Conservation (phyloP, 2,113 vertebrate species). For the Aspiorhynchus laticeps region DNA sequence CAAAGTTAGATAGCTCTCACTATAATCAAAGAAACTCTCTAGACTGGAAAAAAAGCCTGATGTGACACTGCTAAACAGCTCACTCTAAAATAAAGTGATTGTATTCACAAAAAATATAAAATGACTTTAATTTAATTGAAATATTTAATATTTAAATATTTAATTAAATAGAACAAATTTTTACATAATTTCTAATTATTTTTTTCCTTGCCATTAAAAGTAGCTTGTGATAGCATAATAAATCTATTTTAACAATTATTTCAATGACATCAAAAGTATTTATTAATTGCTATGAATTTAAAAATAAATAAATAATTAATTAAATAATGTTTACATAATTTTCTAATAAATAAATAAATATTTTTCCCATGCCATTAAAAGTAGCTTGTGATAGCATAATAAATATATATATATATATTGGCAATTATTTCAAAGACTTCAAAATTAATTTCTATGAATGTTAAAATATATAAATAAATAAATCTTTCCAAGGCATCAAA, state of each 20-base stretch:
- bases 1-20: neutral
- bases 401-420: neutral
- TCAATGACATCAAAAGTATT: neutral
- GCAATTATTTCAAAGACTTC: neutral
- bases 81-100: neutral
- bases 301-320: neutral
- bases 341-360: no score
- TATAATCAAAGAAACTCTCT: neutral
- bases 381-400: neutral
- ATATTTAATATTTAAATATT: neutral
- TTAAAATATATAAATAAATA: neutral
- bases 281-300: neutral
- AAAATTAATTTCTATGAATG: neutral
- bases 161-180: no score
- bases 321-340: no score
- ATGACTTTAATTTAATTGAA: neutral
- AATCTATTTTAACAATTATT: neutral
- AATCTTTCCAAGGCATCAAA: neutral
- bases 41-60: neutral
- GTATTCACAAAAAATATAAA: neutral
- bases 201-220: neutral
- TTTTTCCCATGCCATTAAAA: neutral
- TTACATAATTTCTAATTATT: neutral
- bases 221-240: neutral
- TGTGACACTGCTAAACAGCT: neutral